These are phyloP conservation scores for Spialia ferax DNA, from an alignment of 2,888 invertebrate genomes.

Conservation along the genomic window DNA sequence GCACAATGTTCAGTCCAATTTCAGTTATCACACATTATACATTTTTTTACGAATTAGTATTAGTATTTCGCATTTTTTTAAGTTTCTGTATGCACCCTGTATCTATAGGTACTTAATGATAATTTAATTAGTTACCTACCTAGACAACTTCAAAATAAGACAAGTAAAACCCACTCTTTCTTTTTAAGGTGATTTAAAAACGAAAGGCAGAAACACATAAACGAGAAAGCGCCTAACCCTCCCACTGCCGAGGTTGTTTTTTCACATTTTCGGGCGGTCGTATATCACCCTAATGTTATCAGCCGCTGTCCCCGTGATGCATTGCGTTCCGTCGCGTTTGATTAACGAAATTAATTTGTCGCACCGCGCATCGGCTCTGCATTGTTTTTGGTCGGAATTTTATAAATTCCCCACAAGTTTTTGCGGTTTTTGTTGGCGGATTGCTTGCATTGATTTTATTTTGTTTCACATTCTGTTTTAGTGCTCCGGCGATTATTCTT, in stretches of 20 bases:
- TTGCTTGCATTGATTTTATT: constrained; percentile 10
- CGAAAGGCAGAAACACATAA: constrained; percentile 15
- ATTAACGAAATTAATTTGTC: constrained; percentile 85
- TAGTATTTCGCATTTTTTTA: no score
- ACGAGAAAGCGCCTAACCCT: constrained; percentile 43
- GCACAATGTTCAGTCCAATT: no score
- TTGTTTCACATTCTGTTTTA: constrained; percentile 23
- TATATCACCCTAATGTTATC: constrained; percentile 83
- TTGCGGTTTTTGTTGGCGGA: constrained; percentile 17
- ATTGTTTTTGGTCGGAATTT: constrained; percentile 48
- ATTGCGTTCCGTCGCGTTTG: constrained; percentile 74
- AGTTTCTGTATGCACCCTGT: no score
- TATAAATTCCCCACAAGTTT: constrained; percentile 35
- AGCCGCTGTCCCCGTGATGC: constrained; percentile 77
- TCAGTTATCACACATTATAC: no score
- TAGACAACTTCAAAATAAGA: background rate
- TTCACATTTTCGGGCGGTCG: constrained; percentile 64
- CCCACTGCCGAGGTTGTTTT: constrained; percentile 54
- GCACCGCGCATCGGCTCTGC: constrained; percentile 55
- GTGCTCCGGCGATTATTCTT: constrained; percentile 24
- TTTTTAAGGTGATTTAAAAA: background rate
- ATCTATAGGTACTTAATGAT: no score
- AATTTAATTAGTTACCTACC: no score
- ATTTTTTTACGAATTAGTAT: no score
- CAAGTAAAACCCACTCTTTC: background rate